Conservation (phyloP, 2,113 vertebrate genomes). For the Lepus timidus region DNA sequence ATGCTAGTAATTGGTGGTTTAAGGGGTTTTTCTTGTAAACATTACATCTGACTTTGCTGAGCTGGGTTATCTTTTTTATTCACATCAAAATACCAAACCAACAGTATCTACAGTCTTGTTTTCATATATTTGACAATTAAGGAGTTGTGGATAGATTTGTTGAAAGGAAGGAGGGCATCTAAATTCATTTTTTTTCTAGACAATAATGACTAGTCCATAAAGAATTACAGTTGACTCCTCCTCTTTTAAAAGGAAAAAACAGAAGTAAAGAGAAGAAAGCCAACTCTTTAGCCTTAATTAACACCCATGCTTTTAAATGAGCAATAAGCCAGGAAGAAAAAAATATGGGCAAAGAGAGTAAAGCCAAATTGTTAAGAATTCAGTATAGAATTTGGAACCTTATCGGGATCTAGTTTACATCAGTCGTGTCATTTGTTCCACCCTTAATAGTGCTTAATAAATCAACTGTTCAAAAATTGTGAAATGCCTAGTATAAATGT, state of each 20-base stretch:
- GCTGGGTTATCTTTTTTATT: conserved; percentile 30
- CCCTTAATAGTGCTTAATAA: conserved; percentile 39
- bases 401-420: conserved; percentile 36
- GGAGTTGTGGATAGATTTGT: neutral
- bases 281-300: conserved; percentile 19
- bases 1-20: neutral
- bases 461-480: neutral
- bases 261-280: conserved; percentile 19
- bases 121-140: conserved; percentile 52
- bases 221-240: neutral
- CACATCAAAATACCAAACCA: conserved; percentile 19
- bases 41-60: conserved; percentile 23
- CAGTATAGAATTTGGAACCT: conserved; percentile 23
- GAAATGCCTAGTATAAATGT: neutral
- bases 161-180: conserved; percentile 48
- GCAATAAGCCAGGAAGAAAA: conserved; percentile 15
- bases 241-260: neutral
- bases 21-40: conserved; percentile 46
- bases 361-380: neutral
- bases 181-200: conserved; percentile 39
- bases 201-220: neutral
- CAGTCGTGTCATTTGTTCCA: conserved; percentile 37
- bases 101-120: conserved; percentile 22
- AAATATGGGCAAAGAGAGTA: neutral
- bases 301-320: conserved; percentile 13